A percentile compares a stretch with the other conserved stretches of the same genome.
Conservation (phyloP, 2,888 invertebrate species). For the Hemaris fuciformis region DNA sequence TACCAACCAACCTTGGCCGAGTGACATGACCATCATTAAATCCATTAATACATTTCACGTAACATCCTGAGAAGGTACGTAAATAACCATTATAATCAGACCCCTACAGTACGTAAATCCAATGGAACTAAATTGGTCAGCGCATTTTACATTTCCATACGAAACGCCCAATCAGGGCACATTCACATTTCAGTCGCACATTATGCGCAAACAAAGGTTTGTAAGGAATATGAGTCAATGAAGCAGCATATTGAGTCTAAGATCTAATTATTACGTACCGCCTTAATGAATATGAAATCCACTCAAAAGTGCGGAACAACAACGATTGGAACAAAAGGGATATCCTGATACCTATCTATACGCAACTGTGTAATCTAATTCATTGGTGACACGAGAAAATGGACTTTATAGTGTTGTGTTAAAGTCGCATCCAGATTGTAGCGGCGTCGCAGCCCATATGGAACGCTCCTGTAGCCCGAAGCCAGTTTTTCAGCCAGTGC, state of each 20-base stretch:
- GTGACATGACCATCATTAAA: neutral
- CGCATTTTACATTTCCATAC: too few species aligned
- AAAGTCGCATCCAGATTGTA: constrained; percentile 35
- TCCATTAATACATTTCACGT: neutral
- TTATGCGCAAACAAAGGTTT: neutral
- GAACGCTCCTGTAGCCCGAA: constrained; percentile 60
- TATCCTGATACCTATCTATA: constrained; percentile 57
- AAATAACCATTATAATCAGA: neutral
- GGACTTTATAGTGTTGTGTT: constrained; percentile 31
- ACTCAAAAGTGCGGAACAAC: constrained; percentile 62
- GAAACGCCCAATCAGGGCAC: neutral
- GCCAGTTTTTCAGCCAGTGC: constrained; percentile 68
- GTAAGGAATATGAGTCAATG: neutral
- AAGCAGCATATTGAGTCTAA: constrained; percentile 26
- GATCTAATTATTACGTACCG: constrained; percentile 50
- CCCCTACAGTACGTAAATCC: neutral
- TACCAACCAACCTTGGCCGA: neutral
- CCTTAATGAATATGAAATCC: constrained; percentile 61
- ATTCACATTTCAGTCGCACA: neutral
- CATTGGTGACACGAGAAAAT: constrained; percentile 18
- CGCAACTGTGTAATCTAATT: constrained; percentile 24
- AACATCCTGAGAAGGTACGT: neutral
- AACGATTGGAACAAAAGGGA: constrained; percentile 70
- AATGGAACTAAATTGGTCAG: neutral
- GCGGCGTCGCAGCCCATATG: constrained; percentile 41